Base-by-base conservation (phyloP, 2,888 invertebrate genomes). In the Myathropa florea region DNA sequence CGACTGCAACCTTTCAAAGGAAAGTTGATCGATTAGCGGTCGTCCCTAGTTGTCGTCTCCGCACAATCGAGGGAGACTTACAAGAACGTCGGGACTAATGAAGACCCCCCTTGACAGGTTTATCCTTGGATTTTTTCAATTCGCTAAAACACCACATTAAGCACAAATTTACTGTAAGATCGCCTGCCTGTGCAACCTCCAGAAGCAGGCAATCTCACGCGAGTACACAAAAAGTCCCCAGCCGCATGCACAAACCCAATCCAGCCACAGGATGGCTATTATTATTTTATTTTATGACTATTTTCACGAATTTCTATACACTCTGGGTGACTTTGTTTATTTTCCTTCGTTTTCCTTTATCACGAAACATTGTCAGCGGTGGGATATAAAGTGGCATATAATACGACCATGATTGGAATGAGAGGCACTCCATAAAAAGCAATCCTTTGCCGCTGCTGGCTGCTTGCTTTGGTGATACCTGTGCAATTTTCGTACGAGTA, bases 371-470 rank as follows among this genome's bases (percentile, higher is more conserved):
- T 67, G 55, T 57, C 68, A 77, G 61, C 33, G 64, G 24, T 14
- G 24, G 53, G 23, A 23, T 55, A 63, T 63, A 77, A 77, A 70
- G 24, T 77, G 36, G 61, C 55, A 61, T 36, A 77, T 70, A 61
- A 77, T 71, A 71, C 57, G 28, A 63, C 55, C 36, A 63, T 55
- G 61, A 70, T 63, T 36, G 61, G 24, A 53, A 28, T 28, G 28
- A 33, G 77, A 61, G 55, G 30, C 53, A 59, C 53, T 46, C 39
- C 59, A 79, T 79, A 70, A 70, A 73, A 57, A 33, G 14, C 63
- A 61, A 57, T 64, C 55, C 71, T 70, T 57, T 57, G 36, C 26
- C 9, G 14, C 3, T 28, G 26, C 26, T 60, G 18, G 18, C 14
- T 28, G 21, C 26, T 12, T 7, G 2, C 46, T 18, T 18, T 18